Percentiles rank a stretch among this genome's conserved stretches.
Evolutionary conservation across 2,888 invertebrate species (phyloP).

Genomic region (Microdon myrmicae): DNA sequence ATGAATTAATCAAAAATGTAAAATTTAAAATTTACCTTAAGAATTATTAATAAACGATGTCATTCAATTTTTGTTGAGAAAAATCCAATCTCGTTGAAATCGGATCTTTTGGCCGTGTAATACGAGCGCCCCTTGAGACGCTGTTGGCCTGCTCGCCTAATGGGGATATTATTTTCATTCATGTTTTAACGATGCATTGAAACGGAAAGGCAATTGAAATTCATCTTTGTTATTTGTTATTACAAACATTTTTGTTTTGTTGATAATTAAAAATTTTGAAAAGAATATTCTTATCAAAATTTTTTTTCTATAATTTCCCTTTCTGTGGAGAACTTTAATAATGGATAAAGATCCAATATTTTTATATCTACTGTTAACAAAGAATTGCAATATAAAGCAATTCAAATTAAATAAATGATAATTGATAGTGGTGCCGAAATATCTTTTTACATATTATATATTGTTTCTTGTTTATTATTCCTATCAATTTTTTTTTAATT

Average conservation of each 20-base stretch:
- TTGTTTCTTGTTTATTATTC: too few species aligned
- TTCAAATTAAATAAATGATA: too few species aligned
- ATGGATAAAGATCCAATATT: too few species aligned
- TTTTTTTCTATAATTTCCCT: not conserved
- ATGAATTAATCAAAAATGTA: not conserved
- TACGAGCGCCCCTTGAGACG: conserved; percentile 39
- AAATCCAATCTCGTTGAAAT: conserved; percentile 47
- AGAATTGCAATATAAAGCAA: too few species aligned
- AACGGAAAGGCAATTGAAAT: conserved; percentile 38
- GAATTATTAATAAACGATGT: conserved; percentile 46
- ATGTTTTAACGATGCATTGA: conserved; percentile 43
- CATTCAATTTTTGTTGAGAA: conserved; percentile 40
- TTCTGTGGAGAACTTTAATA: conserved; percentile 14
- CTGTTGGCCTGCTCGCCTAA: conserved; percentile 44
- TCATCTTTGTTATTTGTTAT: conserved; percentile 27
- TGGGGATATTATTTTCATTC: conserved; percentile 32
- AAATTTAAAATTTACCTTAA: conserved; percentile 29
- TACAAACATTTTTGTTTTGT: conserved; percentile 23
- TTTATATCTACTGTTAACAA: too few species aligned
- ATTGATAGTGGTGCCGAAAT: too few species aligned
- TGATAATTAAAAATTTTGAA: not conserved
- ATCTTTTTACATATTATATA: too few species aligned
- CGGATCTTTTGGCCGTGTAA: conserved; percentile 47
- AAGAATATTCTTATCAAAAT: conserved; percentile 5
- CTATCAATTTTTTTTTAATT: too few species aligned